Percentiles rank a stretch among this genome's conserved stretches.
These are phyloP conservation scores for Frieseomelitta varia DNA, from an alignment of 1,140 invertebrate genomes.

Conservation along the genomic window DNA sequence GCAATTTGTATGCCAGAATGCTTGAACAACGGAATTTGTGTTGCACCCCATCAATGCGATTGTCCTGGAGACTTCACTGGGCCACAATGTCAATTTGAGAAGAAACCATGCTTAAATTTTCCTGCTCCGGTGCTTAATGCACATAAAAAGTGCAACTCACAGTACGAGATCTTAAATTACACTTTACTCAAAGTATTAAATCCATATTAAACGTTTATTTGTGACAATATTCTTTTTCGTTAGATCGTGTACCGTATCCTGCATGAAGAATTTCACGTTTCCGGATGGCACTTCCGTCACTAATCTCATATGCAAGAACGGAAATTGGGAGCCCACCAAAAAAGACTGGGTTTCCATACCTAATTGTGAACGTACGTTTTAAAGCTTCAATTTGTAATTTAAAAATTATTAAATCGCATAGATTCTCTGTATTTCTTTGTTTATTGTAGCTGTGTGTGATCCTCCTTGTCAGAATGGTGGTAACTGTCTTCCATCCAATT, in stretches of 20 bases:
- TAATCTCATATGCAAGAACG: slow-evolving; percentile 85
- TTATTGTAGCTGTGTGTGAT: slow-evolving; percentile 85
- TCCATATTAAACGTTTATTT: not conserved
- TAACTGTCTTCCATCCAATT: slow-evolving; percentile 87
- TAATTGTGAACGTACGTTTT: slow-evolving; percentile 85
- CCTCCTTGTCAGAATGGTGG: slow-evolving; percentile 90
- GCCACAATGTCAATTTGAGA: slow-evolving; percentile 88
- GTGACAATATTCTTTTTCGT: not conserved
- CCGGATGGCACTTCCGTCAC: slow-evolving; percentile 85
- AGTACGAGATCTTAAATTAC: slow-evolving; percentile 82
- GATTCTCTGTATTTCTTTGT: not conserved
- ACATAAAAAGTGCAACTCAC: slow-evolving; percentile 84
- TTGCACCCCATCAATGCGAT: slow-evolving; percentile 86
- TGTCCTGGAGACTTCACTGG: slow-evolving; percentile 89
- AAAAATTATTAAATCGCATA: not conserved
- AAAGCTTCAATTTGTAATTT: not conserved
- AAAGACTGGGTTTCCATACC: slow-evolving; percentile 84
- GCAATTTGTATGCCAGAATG: slow-evolving; percentile 89
- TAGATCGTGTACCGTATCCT: slow-evolving; percentile 83
- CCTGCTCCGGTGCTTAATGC: slow-evolving; percentile 87
- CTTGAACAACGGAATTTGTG: slow-evolving; percentile 90
- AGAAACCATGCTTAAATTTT: slow-evolving; percentile 86
- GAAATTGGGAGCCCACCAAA: slow-evolving; percentile 85
- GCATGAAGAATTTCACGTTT: slow-evolving; percentile 85
- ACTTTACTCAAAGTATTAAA: not conserved